A percentile compares a stretch with the other conserved stretches of the same genome.
phyloP scores from a whole-genome alignment of 2,113 vertebrate genomes.

The Phasianus colchicus region DNA sequence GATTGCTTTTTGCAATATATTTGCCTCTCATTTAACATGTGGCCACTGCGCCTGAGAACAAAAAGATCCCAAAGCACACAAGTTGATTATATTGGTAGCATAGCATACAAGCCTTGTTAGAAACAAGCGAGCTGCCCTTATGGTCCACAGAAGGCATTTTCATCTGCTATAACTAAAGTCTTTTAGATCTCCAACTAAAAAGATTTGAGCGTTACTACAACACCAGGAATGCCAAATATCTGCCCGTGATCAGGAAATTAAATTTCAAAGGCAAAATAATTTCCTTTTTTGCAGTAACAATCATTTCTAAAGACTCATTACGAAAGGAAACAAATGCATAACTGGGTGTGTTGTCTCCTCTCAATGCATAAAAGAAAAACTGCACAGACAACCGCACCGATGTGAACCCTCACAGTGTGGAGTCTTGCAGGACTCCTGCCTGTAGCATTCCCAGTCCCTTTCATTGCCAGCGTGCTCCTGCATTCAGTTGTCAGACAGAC shows the following conservation, averaged over 20 bases:
- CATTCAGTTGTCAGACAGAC: not conserved
- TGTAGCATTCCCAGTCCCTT: rapidly evolving
- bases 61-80: not conserved
- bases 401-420: not conserved
- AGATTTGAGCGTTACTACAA: not conserved
- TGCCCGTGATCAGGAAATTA: not conserved
- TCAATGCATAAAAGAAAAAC: not conserved
- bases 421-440: not conserved
- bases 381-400: not conserved
- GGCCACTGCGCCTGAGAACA: not conserved
- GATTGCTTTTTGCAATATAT: slow-evolving; percentile 35
- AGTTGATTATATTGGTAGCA: not conserved
- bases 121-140: not conserved
- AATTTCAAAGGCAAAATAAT: not conserved
- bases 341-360: not conserved
- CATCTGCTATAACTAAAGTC: not conserved
- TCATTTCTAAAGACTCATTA: not conserved
- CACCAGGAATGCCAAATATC: not conserved
- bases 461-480: not conserved
- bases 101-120: not conserved
- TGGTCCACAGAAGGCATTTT: not conserved
- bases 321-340: not conserved
- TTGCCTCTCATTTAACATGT: slow-evolving; percentile 17
- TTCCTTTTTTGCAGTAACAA: rapidly evolving
- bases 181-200: not conserved